Evolutionary conservation across 2,888 invertebrate species (phyloP).

Genomic region (Chrysina gloriosa): DNA sequence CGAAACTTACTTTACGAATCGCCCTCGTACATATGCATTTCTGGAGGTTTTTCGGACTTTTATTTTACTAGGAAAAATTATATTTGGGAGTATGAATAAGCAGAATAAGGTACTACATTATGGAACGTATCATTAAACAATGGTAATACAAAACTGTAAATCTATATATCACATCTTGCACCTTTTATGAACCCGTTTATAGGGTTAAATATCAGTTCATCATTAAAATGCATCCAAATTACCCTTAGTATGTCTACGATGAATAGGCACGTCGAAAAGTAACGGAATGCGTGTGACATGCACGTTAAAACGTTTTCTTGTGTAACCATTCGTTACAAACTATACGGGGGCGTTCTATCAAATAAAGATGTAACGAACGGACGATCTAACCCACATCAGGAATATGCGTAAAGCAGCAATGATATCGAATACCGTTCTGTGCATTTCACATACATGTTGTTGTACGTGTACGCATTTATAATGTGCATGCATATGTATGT

Average conservation of each 20-base stretch:
- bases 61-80: too few species aligned
- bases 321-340: constrained; percentile 25
- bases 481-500: neutral
- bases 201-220: too few species aligned
- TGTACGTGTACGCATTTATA: too few species aligned
- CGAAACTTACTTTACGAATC: too few species aligned
- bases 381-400: constrained; percentile 16
- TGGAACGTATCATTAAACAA: too few species aligned
- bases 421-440: constrained; percentile 25
- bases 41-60: too few species aligned
- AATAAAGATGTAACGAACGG: constrained; percentile 13
- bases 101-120: too few species aligned
- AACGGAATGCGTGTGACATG: constrained; percentile 18
- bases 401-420: constrained; percentile 8
- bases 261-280: neutral
- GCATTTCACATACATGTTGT: neutral
- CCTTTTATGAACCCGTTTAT: too few species aligned
- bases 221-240: neutral
- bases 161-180: too few species aligned
- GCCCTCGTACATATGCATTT: too few species aligned
- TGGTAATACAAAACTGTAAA: too few species aligned
- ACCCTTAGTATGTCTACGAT: neutral
- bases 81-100: too few species aligned
- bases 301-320: constrained; percentile 10
- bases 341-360: constrained; percentile 8